phyloP scores from a whole-genome alignment of 1,140 invertebrate genomes.

The Drosophila nannoptera region DNA sequence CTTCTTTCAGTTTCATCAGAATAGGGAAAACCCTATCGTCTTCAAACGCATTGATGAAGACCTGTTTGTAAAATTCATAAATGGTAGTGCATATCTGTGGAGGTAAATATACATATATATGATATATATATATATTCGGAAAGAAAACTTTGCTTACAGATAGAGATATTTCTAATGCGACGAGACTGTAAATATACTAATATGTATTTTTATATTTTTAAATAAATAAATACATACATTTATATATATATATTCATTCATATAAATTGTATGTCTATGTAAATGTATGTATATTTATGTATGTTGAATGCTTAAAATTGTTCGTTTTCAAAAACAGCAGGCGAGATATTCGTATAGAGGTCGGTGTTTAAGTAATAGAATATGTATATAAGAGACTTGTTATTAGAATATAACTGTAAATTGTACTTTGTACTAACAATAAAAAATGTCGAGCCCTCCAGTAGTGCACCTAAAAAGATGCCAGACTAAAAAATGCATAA shows the following conservation, averaged over 20 bases:
- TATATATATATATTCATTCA: slow-evolving; percentile 60
- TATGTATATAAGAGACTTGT: slow-evolving; percentile 29
- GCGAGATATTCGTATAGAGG: slow-evolving; percentile 60
- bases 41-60: slow-evolving; percentile 74
- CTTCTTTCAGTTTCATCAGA: slow-evolving; percentile 40
- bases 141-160: slow-evolving; percentile 7
- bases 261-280: slow-evolving; percentile 31
- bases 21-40: slow-evolving; percentile 66
- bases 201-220: slow-evolving; percentile 11
- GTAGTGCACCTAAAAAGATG: slow-evolving; percentile 47
- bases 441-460: slow-evolving; percentile 34
- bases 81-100: slow-evolving; percentile 16
- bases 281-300: slow-evolving; percentile 7
- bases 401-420: slow-evolving; percentile 63
- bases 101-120: slow-evolving; percentile 20
- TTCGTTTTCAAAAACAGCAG: slow-evolving; percentile 55
- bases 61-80: slow-evolving; percentile 70
- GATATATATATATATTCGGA: slow-evolving; percentile 48
- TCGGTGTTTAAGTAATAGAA: slow-evolving; percentile 41
- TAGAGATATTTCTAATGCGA: slow-evolving; percentile 30
- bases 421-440: slow-evolving; percentile 67
- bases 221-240: slow-evolving; percentile 39
- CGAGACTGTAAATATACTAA: slow-evolving; percentile 56
- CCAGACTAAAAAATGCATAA: slow-evolving; percentile 60
- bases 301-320: slow-evolving; percentile 21